Percentiles rank a stretch among this genome's conserved stretches.
phyloP scores from a whole-genome alignment of 1,140 invertebrate genomes.

The Micrasema longulum region DNA sequence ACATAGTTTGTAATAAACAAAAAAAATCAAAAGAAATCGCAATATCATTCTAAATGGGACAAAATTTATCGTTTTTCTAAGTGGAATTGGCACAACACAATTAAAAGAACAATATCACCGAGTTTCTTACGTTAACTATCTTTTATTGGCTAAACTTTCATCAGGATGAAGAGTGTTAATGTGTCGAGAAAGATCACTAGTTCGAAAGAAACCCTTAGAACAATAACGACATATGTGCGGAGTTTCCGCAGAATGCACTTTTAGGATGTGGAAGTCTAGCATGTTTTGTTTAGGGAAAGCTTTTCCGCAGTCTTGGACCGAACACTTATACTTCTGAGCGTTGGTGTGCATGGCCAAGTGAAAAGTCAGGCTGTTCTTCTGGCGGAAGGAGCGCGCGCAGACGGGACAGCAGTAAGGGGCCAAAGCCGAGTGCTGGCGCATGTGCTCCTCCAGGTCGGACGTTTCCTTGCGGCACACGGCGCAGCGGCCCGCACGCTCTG shows the following conservation, averaged over 20 bases:
- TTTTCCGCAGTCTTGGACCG: slow-evolving; percentile 60
- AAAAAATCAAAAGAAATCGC: too few species aligned
- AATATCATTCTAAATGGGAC: too few species aligned
- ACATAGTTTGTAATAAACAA: too few species aligned
- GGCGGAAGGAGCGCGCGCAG: slow-evolving; percentile 69
- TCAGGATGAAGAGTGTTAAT: slow-evolving; percentile 58
- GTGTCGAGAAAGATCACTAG: slow-evolving; percentile 62
- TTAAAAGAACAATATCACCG: too few species aligned
- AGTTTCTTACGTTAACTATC: too few species aligned
- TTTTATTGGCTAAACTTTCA: too few species aligned
- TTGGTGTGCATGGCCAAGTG: slow-evolving; percentile 62
- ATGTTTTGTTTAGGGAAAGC: slow-evolving; percentile 62
- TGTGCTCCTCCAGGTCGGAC: slow-evolving; percentile 67
- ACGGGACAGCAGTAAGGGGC: slow-evolving; percentile 70
- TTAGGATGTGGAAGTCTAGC: slow-evolving; percentile 63
- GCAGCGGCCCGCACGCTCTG: slow-evolving; percentile 63
- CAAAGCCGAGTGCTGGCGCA: slow-evolving; percentile 73
- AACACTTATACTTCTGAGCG: slow-evolving; percentile 62
- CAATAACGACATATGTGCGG: slow-evolving; percentile 64
- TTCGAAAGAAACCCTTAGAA: slow-evolving; percentile 61
- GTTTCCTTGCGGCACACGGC: slow-evolving; percentile 61
- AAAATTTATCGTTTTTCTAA: too few species aligned
- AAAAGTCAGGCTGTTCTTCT: slow-evolving; percentile 57
- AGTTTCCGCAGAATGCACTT: slow-evolving; percentile 62
- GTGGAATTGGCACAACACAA: too few species aligned